Base-by-base conservation (phyloP, 2,113 vertebrate species). In the Lepus timidus region DNA sequence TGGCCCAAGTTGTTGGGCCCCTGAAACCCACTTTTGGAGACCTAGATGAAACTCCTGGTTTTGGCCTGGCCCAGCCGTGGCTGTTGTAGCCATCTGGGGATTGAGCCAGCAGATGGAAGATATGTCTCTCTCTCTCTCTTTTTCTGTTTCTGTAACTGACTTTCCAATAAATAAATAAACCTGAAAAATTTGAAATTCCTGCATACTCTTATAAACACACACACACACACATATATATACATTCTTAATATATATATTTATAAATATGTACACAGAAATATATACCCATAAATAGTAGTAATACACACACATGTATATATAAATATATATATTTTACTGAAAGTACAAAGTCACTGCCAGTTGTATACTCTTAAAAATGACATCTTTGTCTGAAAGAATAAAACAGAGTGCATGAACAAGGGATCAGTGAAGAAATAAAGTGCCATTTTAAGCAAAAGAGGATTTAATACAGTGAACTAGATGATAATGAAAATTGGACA, bases 401-500 rank as follows among this genome's bases (percentile, higher is more conserved):
- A 29, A 44, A 31, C 29, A n/a, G 16, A 5, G 23, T 39, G 13
- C 3, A 39, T 73, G 31, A 71, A 1, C 36, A 23, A 88, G 16
- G 17, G 25, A 29, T 75, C 9, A 36, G 49, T 76, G 75, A 81
- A 62, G 85, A 92, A 91, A 81, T 20, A 13, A 70, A 91, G 31
- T 17, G 4, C 9, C n/a, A 12, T 84, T 91, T 84, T 81, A 33
- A 76, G 55, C 12, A 67, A 51, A 71, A 85, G 23, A 39, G 25
- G 36, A 62, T 83, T 88, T 80, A 84, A 85, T 91, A 64, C 4
- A 87, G 82, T 51, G 33, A 29, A 88, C 62, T 83, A 27, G 33
- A 84, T 36, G 39, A 52, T 52, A 64, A 20, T 29, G 36, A 75
- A 86, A 64, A 87, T 1, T 55, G 11, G 6, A 73, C 25, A 20